Evolutionary conservation across 2,797 vertebrate genomes (phyloP).

Genomic region (Cuculus canorus): DNA sequence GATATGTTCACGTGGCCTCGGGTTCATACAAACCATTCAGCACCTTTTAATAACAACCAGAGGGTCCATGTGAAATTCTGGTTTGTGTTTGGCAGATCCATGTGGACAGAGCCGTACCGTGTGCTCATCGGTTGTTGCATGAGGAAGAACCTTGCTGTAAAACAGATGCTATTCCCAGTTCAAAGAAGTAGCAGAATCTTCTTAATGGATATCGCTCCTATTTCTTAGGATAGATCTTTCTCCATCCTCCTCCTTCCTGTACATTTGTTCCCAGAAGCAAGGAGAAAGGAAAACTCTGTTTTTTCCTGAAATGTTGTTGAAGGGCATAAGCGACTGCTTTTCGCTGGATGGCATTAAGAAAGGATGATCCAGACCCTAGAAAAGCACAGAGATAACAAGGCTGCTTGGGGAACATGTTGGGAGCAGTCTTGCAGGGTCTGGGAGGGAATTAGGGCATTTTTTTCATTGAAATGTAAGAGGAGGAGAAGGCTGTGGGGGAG

Average conservation of each 20-base stretch:
- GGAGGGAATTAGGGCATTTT: neutral
- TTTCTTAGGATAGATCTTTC: neutral
- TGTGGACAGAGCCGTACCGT: neutral
- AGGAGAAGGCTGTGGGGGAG: neutral
- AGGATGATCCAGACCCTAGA: neutral
- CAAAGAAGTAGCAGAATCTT: neutral
- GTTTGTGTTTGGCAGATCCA: neutral
- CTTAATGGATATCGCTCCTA: neutral
- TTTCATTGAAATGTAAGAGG: neutral
- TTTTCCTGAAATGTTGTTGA: neutral
- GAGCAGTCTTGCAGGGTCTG: neutral
- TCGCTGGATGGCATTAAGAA: neutral
- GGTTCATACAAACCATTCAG: neutral
- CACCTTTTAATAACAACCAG: neutral
- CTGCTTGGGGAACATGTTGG: neutral
- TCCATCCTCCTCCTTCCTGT: neutral
- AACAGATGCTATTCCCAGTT: neutral
- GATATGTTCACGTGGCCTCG: neutral
- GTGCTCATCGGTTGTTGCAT: neutral
- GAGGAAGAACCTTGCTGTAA: neutral
- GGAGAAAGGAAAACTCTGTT: rapidly evolving
- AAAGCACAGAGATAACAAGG: neutral
- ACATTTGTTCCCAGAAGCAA: neutral
- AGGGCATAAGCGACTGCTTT: neutral
- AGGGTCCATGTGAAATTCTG: neutral